A percentile compares a stretch with the other conserved stretches of the same genome.
Conservation (phyloP, 2,888 invertebrate genomes). For the Hydriomena furcata region DNA sequence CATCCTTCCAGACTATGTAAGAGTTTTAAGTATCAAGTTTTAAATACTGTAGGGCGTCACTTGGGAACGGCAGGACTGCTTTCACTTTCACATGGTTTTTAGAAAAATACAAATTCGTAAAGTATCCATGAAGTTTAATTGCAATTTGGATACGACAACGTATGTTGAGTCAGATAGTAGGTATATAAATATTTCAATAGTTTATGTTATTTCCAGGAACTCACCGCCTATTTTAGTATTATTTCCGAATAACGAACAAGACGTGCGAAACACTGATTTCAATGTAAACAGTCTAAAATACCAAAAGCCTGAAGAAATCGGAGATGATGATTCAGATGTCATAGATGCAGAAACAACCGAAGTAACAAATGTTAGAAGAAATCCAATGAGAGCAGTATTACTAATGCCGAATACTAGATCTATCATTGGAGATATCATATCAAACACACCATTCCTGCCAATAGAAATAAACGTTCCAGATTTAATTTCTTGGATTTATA, state of each 20-base stretch:
- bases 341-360: slow-evolving; percentile 51
- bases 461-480: slow-evolving; percentile 86
- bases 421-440: slow-evolving; percentile 74
- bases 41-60: too few species aligned
- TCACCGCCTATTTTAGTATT: slow-evolving; percentile 54
- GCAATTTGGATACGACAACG: too few species aligned
- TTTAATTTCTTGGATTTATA: slow-evolving; percentile 70
- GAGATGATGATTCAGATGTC: slow-evolving; percentile 55
- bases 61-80: too few species aligned
- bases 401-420: slow-evolving; percentile 53
- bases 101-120: too few species aligned
- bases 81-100: too few species aligned
- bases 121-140: too few species aligned
- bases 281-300: slow-evolving; percentile 38
- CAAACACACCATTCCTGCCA: slow-evolving; percentile 82
- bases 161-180: too few species aligned
- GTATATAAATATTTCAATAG: background rate
- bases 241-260: slow-evolving; percentile 33
- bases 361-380: slow-evolving; percentile 17
- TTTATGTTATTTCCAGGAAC: slow-evolving; percentile 43
- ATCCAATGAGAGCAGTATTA: slow-evolving; percentile 45
- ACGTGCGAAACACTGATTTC: slow-evolving; percentile 27
- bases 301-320: slow-evolving; percentile 41
- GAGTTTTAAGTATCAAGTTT: too few species aligned
- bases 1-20: slow-evolving; percentile 47